Conservation (phyloP, 64 coral and sea anemone species). For the Actinia equina region DNA sequence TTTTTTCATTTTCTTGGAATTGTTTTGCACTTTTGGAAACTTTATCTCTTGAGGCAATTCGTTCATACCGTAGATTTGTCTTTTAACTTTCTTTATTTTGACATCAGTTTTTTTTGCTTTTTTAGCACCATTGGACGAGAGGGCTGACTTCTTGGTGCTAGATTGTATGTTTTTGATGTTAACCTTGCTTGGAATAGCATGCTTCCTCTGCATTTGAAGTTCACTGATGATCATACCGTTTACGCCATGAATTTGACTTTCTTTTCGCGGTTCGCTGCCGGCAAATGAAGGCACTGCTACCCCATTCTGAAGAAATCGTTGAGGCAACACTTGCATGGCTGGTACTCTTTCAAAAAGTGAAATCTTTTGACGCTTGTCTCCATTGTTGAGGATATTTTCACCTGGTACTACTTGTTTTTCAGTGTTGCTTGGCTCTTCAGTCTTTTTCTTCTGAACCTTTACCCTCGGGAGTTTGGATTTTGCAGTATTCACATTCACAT, state of each 20-base stretch:
- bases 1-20: not conserved
- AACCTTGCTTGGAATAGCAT: slow-evolving; percentile 17
- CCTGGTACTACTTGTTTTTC: not conserved
- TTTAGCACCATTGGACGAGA: not conserved
- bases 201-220: slow-evolving; percentile 42
- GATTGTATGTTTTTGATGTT: slow-evolving; percentile 21
- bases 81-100: not conserved
- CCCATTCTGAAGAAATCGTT: slow-evolving; percentile 78
- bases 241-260: slow-evolving; percentile 40
- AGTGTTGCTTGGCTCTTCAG: not conserved
- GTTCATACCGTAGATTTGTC: slow-evolving; percentile 61
- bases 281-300: slow-evolving; percentile 56
- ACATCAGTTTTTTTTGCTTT: not conserved
- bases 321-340: slow-evolving; percentile 80
- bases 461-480: slow-evolving; percentile 1
- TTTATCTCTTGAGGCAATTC: slow-evolving; percentile 7
- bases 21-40: not conserved
- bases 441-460: not conserved
- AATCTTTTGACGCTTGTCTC: slow-evolving; percentile 58
- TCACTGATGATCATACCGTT: slow-evolving; percentile 77
- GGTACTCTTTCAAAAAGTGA: slow-evolving; percentile 66
- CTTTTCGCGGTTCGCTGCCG: slow-evolving; percentile 39
- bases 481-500: slow-evolving; percentile 54
- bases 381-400: slow-evolving; percentile 15
- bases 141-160: not conserved